Evolutionary conservation across 1,140 invertebrate species (phyloP).

Genomic region (Lucilia cuprina): DNA sequence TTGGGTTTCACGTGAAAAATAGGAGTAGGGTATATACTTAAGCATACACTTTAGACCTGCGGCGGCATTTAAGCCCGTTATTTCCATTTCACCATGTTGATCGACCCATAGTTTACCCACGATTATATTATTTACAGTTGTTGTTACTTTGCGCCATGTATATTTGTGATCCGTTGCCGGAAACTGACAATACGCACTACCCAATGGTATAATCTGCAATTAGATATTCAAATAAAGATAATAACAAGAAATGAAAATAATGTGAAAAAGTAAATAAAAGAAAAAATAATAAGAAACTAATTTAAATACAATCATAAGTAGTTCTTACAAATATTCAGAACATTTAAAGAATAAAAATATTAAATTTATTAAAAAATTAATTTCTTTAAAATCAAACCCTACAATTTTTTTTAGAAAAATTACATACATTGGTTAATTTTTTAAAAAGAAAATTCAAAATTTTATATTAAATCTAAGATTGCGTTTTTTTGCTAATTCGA

Average conservation of each 20-base stretch:
- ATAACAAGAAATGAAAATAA: neutral
- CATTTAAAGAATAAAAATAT: no score
- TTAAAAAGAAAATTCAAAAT: no score
- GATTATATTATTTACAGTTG: constrained; percentile 99
- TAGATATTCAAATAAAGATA: neutral
- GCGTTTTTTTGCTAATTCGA: no score
- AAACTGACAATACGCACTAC: constrained; percentile 85
- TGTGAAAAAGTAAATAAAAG: neutral
- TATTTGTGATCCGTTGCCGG: constrained; percentile 82
- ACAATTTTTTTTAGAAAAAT: no score
- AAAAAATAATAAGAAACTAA: neutral
- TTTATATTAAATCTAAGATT: no score
- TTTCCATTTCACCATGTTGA: constrained; percentile 99
- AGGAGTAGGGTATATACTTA: constrained; percentile 96
- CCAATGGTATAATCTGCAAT: constrained; percentile 80
- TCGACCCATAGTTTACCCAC: constrained; percentile 99
- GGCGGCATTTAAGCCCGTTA: constrained; percentile 80
- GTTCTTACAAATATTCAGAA: no score
- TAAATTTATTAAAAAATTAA: no score
- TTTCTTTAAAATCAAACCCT: no score
- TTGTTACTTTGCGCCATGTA: constrained; percentile 97
- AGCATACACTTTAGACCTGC: constrained; percentile 93
- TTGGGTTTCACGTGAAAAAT: constrained; percentile 94
- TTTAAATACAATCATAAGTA: neutral
- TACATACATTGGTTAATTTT: no score